Percentiles rank a stretch among this genome's conserved stretches.
Conservation (phyloP, 2,113 vertebrate genomes). For the Athene cunicularia region DNA sequence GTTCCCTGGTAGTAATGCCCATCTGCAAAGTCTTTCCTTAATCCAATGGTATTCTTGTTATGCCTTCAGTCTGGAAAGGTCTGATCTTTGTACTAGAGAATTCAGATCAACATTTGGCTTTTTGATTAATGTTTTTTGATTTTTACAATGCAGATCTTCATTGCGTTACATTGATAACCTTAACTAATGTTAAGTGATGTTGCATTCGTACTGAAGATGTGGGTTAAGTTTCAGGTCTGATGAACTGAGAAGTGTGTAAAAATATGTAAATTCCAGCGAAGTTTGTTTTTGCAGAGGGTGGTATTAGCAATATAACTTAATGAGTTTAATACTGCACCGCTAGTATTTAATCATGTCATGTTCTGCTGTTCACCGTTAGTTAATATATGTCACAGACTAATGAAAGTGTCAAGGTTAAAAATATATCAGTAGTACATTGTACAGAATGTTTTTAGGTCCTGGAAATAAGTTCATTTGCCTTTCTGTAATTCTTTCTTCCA, state of each 20-base stretch:
- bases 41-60: neutral
- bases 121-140: neutral
- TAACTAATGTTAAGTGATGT: neutral
- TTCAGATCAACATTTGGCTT: neutral
- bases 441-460: neutral
- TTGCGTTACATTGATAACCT: neutral
- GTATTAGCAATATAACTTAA: conserved; percentile 20
- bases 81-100: neutral
- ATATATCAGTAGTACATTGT: neutral
- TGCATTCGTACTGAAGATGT: neutral
- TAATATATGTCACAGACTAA: conserved; percentile 60
- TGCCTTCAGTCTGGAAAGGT: neutral
- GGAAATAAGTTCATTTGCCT: neutral
- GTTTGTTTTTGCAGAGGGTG: conserved; percentile 27
- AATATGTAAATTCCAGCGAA: neutral
- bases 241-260: neutral
- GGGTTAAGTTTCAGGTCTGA: neutral
- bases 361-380: conserved; percentile 43
- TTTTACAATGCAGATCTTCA: neutral
- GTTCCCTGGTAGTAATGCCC: neutral
- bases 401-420: conserved; percentile 67
- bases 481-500: neutral
- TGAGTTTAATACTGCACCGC: conserved; percentile 34
- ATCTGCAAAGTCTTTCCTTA: neutral
- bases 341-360: conserved; percentile 52